phyloP scores from a whole-genome alignment of 2,113 vertebrate genomes.

The Colinus virginianus region DNA sequence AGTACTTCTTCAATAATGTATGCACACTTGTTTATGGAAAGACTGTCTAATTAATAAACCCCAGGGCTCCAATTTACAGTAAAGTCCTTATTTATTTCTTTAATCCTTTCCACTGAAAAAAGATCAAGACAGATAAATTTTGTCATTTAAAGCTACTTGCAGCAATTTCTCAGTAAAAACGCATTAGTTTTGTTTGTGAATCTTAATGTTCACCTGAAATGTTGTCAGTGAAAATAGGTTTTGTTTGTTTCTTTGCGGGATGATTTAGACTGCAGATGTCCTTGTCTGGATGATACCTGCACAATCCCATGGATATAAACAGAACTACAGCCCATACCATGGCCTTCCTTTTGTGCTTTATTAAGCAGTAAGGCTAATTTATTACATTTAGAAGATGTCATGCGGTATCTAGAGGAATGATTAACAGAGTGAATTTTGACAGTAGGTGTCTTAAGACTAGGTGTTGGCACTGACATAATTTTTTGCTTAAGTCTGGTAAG shows the following conservation, averaged over 20 bases:
- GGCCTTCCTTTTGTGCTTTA: not conserved
- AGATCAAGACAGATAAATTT: not conserved
- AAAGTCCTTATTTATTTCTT: not conserved
- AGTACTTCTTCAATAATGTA: not conserved
- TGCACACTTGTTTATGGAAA: not conserved
- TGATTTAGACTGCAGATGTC: not conserved
- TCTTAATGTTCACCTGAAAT: not conserved
- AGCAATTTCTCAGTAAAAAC: not conserved
- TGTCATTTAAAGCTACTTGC: not conserved
- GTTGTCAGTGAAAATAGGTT: not conserved
- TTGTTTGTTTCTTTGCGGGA: not conserved
- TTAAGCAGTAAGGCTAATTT: not conserved
- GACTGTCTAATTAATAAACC: slow-evolving; percentile 8
- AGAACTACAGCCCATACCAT: not conserved
- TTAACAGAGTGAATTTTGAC: not conserved
- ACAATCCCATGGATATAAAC: not conserved
- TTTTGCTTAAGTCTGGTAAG: not conserved
- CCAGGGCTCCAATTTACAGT: not conserved
- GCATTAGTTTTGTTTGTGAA: not conserved
- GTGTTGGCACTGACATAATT: not conserved
- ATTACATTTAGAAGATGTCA: not conserved
- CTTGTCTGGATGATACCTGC: not conserved
- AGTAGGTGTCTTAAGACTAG: not conserved
- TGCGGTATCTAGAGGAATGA: not conserved
- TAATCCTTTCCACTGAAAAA: not conserved